Evolutionary conservation across 2,797 vertebrate species (phyloP).

Genomic region (Xiphorhynchus erythropygius): DNA sequence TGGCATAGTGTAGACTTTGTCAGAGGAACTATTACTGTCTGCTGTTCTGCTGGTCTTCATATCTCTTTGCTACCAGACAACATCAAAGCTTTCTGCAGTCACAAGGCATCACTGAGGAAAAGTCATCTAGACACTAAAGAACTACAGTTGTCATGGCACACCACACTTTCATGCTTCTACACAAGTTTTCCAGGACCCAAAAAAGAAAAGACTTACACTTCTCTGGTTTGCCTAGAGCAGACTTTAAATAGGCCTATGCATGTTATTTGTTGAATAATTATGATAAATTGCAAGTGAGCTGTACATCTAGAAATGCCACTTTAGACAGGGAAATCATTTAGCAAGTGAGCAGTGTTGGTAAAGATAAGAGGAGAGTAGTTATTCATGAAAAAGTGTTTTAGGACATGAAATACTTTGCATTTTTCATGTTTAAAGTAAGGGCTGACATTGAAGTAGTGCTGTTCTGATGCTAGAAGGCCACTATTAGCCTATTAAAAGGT

Average conservation of each 20-base stretch:
- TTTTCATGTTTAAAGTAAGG: not conserved
- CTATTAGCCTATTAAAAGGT: not conserved
- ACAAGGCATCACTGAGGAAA: not conserved
- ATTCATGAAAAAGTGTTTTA: not conserved
- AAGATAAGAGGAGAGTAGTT: not conserved
- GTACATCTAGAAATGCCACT: not conserved
- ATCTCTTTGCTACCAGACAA: not conserved
- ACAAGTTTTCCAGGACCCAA: not conserved
- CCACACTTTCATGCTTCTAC: not conserved
- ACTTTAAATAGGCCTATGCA: not conserved
- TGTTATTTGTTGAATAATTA: not conserved
- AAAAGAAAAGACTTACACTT: not conserved
- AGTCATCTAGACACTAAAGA: not conserved
- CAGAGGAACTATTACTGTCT: not conserved
- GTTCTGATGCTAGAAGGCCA: not conserved
- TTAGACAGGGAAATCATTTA: not conserved
- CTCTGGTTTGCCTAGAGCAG: not conserved
- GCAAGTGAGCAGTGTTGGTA: not conserved
- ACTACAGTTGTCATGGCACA: not conserved
- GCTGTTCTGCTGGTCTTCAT: not conserved
- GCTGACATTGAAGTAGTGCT: not conserved
- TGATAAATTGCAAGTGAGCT: not conserved
- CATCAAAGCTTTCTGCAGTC: not conserved
- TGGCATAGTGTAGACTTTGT: not conserved
- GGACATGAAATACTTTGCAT: not conserved